A percentile compares a stretch with the other conserved stretches of the same genome.
Conservation (phyloP, 2,888 invertebrate genomes). For the Ferdinandea cuprea region DNA sequence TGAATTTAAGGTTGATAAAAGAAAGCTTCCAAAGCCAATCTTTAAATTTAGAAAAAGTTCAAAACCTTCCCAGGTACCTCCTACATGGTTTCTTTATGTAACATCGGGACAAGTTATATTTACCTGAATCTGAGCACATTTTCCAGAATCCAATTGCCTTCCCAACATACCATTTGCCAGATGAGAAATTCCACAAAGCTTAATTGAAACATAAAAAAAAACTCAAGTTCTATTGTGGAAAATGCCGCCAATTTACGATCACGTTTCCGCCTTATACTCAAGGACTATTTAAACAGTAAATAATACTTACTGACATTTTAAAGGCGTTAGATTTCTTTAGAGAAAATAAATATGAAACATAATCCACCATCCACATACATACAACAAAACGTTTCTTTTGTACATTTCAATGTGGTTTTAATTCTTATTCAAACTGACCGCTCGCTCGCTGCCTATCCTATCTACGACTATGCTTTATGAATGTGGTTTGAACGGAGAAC, state of each 20-base stretch:
- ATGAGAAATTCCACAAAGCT: neutral
- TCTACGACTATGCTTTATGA: conserved; percentile 20
- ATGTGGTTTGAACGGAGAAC: conserved; percentile 46
- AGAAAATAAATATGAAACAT: conserved; percentile 56
- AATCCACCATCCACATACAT: conserved; percentile 26
- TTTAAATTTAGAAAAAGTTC: too few relatives aligned
- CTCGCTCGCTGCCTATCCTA: conserved; percentile 19
- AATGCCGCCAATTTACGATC: conserved; percentile 27
- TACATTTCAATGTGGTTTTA: conserved; percentile 50
- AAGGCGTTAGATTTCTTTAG: too few relatives aligned
- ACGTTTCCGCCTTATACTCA: conserved; percentile 27
- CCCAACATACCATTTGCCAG: neutral
- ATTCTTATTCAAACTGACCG: conserved; percentile 41
- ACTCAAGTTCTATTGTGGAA: conserved; percentile 13
- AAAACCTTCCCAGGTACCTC: too few relatives aligned
- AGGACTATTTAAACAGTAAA: conserved; percentile 10
- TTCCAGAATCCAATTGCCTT: neutral
- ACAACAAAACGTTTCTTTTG: neutral
- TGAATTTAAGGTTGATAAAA: too few relatives aligned
- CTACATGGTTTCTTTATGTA: too few relatives aligned
- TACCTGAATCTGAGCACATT: too few relatives aligned
- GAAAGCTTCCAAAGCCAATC: too few relatives aligned
- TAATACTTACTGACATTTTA: neutral
- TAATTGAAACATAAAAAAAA: conserved; percentile 5
- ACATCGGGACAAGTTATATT: too few relatives aligned